Conservation (phyloP, 2,113 vertebrate species). For the Cisticola juncidis region DNA sequence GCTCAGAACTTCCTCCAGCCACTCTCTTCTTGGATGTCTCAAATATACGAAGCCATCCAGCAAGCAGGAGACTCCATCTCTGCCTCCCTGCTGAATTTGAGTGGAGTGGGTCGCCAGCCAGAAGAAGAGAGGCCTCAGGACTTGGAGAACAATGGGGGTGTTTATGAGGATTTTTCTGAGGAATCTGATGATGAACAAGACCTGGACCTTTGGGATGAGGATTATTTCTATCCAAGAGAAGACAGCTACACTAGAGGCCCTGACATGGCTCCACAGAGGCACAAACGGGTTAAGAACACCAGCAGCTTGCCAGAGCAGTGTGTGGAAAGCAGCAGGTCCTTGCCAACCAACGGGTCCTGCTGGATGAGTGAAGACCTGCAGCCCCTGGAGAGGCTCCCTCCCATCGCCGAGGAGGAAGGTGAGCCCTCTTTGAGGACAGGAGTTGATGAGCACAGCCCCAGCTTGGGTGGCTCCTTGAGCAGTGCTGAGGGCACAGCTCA, state of each 20-base stretch:
- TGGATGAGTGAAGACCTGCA: slow-evolving; percentile 44
- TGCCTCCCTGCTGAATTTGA: slow-evolving; percentile 65
- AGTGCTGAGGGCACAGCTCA: slow-evolving; percentile 44
- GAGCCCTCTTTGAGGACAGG: slow-evolving; percentile 46
- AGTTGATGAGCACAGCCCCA: background rate
- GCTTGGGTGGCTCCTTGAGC: slow-evolving; percentile 46
- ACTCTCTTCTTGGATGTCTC: slow-evolving; percentile 80
- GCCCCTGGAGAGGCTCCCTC: slow-evolving; percentile 50
- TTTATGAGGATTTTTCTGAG: slow-evolving; percentile 58
- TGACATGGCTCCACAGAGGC: background rate
- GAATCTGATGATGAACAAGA: slow-evolving; percentile 44
- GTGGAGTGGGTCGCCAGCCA: slow-evolving; percentile 52
- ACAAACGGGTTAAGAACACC: background rate
- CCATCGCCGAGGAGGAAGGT: slow-evolving; percentile 76
- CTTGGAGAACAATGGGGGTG: slow-evolving; percentile 36
- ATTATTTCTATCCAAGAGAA: slow-evolving; percentile 30
- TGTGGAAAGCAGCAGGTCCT: background rate
- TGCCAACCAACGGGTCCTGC: background rate
- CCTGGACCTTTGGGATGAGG: slow-evolving; percentile 44
- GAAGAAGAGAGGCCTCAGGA: slow-evolving; percentile 44
- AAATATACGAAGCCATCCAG: slow-evolving; percentile 78
- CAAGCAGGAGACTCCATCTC: slow-evolving; percentile 75
- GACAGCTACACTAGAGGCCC: background rate
- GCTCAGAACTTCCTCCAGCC: slow-evolving; percentile 73
- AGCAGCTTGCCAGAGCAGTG: background rate